Base-by-base conservation (phyloP, 1,140 invertebrate genomes). In the Zaprionus lachaisei region DNA sequence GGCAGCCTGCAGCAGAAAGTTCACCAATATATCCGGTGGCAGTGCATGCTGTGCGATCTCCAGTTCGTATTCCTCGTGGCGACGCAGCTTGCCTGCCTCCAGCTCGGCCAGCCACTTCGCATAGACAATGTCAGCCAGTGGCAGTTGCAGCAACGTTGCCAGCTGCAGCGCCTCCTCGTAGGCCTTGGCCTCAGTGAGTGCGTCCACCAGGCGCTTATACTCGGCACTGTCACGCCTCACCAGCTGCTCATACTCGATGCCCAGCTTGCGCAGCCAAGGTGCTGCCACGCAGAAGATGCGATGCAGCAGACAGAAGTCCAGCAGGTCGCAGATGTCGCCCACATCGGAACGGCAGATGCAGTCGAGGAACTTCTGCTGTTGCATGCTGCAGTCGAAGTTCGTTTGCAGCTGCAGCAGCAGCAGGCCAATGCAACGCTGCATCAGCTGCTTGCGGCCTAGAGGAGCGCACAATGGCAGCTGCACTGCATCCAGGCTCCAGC, bases 281-380 rank as follows among this genome's bases (percentile, higher is more conserved):
- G 86, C 85, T 11, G 86, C 79, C 5, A 92, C 85, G 0, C 77
- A 76, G 41, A 92, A 92, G 5, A 91, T 77, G 28, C 77, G 58
- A 34, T 91, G 79, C 26, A 92, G 56, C 22, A 92, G 71, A 17
- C 92, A 92, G 56, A 92, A 92, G 60, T 92, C 91, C 9, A 92
- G 44, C 24, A 86, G 54, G 41, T 85, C 89, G n/a, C 86, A 91
- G 15, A 92, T 85, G 14, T 92, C 92, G 4, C 90, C 91, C 17
- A 92, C 81, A 65, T 87, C 91, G 14, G 92, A 92, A 26, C 83
- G 80, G 17, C 92, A 92, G 26, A 92, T 90, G 64, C 87, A 89
- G 1, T 79, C 74, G 1, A 92, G 75, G 47, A 92, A 91, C 14
- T 80, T 80, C 28, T 90, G 75, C 44, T 92, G 92, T 58, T 91